Conservation (phyloP, 2,113 vertebrate species). For the Lates calcarifer region DNA sequence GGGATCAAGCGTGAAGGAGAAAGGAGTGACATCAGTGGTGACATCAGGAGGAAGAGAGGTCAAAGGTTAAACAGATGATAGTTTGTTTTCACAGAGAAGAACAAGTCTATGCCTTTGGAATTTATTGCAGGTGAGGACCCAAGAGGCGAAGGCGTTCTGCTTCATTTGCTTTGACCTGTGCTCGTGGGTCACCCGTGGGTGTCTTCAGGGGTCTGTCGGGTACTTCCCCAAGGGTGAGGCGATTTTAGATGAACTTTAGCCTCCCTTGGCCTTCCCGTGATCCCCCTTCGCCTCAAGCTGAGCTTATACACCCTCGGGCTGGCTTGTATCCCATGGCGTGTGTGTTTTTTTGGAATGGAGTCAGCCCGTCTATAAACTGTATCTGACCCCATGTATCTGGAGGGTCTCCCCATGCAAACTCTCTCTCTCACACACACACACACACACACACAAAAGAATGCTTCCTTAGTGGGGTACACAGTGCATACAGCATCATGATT, state of each 20-base stretch:
- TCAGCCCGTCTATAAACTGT: constrained; percentile 77
- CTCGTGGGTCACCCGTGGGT: constrained; percentile 18
- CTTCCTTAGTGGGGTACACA: constrained; percentile 42
- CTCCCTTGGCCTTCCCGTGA: constrained; percentile 21
- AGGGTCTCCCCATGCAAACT: constrained; percentile 21
- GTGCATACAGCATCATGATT: constrained; percentile 35
- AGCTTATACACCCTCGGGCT: constrained; percentile 36
- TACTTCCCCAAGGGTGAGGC: constrained; percentile 36
- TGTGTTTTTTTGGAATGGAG: constrained; percentile 59
- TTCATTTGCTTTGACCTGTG: constrained; percentile 38
- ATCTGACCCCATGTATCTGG: constrained; percentile 65
- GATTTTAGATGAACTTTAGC: constrained; percentile 61
- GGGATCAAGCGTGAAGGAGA: neutral
- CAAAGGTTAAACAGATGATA: constrained; percentile 43
- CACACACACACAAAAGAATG: constrained; percentile 20
- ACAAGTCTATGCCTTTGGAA: constrained; percentile 21
- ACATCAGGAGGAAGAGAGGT: constrained; percentile 52
- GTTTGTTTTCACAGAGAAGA: constrained; percentile 49
- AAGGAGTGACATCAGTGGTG: constrained; percentile 45
- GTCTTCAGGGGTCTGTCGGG: constrained; percentile 32
- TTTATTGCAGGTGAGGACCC: constrained; percentile 42
- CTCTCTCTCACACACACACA: constrained; percentile 18
- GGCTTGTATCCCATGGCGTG: constrained; percentile 41
- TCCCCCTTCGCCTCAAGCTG: constrained; percentile 23
- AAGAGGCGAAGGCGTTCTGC: constrained; percentile 21